Evolutionary conservation across 2,797 vertebrate genomes (phyloP).

Genomic region (Microcaecilia unicolor): DNA sequence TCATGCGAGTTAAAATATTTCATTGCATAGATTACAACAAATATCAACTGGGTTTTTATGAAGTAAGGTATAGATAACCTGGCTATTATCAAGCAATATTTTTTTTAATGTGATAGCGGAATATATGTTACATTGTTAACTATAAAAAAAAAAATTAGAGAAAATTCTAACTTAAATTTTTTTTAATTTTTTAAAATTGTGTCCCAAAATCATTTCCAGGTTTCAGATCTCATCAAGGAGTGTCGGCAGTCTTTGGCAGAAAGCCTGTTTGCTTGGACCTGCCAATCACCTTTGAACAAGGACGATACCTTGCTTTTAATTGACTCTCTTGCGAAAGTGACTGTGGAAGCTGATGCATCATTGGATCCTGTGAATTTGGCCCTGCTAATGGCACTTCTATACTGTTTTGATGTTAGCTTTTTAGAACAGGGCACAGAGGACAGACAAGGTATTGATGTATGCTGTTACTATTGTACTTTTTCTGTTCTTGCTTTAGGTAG

Average conservation of each 20-base stretch:
- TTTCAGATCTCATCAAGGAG: slow-evolving; percentile 90
- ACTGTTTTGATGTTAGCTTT: slow-evolving; percentile 91
- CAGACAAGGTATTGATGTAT: slow-evolving; percentile 85
- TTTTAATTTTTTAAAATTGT: too few relatives aligned
- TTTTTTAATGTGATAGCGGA: too few relatives aligned
- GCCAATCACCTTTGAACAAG: slow-evolving; percentile 83
- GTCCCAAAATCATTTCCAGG: slow-evolving; percentile 59
- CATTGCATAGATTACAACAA: too few relatives aligned
- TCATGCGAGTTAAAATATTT: too few relatives aligned
- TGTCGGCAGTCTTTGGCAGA: slow-evolving; percentile 84
- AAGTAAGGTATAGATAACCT: too few relatives aligned
- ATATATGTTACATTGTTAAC: too few relatives aligned
- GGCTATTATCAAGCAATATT: too few relatives aligned
- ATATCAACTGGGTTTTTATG: too few relatives aligned
- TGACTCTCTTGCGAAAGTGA: slow-evolving; percentile 80
- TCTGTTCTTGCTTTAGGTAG: too few relatives aligned
- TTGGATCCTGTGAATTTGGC: slow-evolving; percentile 82
- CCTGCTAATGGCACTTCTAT: slow-evolving; percentile 89
- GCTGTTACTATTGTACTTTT: too few relatives aligned
- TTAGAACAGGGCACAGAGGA: slow-evolving; percentile 87
- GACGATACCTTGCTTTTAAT: slow-evolving; percentile 89
- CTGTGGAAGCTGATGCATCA: slow-evolving; percentile 81
- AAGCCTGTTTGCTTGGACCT: slow-evolving; percentile 92
- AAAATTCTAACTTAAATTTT: too few relatives aligned
- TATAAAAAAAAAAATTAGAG: too few relatives aligned